Percentiles rank a stretch among this genome's conserved stretches.
phyloP scores from a whole-genome alignment of 2,113 vertebrate species.

The Prinia subflava region DNA sequence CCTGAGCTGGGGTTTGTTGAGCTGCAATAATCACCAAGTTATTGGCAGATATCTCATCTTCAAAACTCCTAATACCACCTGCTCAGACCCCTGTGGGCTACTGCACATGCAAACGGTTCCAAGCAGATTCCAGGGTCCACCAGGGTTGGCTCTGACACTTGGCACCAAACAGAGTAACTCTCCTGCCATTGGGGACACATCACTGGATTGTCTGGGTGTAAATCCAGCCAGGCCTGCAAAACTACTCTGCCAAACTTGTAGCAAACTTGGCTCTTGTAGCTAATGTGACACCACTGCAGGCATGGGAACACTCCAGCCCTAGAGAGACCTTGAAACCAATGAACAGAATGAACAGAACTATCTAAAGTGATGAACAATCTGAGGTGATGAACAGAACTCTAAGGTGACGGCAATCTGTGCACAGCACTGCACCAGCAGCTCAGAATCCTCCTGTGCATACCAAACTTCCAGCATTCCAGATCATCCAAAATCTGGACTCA shows the following conservation, averaged over 20 bases:
- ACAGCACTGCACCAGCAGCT: not conserved
- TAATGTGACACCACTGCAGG: not conserved
- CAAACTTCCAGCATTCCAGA: not conserved
- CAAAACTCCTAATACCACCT: not conserved
- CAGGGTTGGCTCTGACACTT: not conserved
- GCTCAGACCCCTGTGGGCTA: not conserved
- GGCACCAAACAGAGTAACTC: not conserved
- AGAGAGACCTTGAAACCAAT: not conserved
- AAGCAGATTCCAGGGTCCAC: not conserved
- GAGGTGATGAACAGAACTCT: not conserved
- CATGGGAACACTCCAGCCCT: not conserved
- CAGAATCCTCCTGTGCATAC: not conserved
- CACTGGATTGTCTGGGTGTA: not conserved
- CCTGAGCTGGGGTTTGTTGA: not conserved
- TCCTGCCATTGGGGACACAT: rapidly evolving
- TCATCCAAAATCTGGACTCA: not conserved
- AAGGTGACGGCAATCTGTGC: not conserved
- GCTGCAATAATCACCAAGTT: not conserved
- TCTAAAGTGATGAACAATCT: too few relatives aligned
- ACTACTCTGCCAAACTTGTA: not conserved
- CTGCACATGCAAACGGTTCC: not conserved
- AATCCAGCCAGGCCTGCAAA: not conserved
- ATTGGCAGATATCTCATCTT: not conserved
- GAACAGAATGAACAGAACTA: not conserved
- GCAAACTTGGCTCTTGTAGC: not conserved